Conservation (phyloP, 2,113 vertebrate species). For the Malurus alboscapulatus region DNA sequence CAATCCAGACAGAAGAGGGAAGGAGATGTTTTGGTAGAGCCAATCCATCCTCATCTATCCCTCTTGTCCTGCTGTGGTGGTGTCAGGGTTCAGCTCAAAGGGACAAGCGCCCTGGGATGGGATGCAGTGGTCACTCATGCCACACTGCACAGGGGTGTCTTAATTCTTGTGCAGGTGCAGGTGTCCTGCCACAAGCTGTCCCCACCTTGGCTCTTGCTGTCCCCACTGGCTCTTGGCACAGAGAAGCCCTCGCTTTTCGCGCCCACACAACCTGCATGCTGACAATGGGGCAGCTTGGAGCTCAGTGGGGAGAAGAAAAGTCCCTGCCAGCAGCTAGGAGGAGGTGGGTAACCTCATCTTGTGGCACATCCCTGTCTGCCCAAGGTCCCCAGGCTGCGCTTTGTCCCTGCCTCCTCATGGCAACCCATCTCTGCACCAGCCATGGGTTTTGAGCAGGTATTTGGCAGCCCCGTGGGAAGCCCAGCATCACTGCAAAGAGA, state of each 20-base stretch:
- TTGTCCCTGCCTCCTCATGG: not conserved
- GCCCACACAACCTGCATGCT: not conserved
- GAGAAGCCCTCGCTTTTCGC: not conserved
- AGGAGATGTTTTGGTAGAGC: not conserved
- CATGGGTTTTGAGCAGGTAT: not conserved
- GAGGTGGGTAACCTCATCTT: not conserved
- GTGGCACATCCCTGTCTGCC: not conserved
- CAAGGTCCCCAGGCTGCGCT: not conserved
- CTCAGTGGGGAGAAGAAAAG: fast-evolving
- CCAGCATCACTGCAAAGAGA: not conserved
- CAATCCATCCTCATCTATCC: not conserved
- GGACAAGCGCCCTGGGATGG: not conserved
- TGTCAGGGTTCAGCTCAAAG: not conserved
- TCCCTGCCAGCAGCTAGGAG: not conserved
- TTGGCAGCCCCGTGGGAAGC: fast-evolving
- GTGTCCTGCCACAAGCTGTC: not conserved
- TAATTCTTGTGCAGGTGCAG: not conserved
- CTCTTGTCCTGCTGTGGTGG: fast-evolving
- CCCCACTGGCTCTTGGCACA: not conserved
- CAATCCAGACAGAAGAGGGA: not conserved
- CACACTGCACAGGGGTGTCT: fast-evolving
- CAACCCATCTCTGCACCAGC: not conserved
- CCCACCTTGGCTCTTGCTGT: not conserved
- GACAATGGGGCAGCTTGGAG: not conserved
- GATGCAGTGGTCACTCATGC: fast-evolving